Evolutionary conservation across 1,140 invertebrate genomes (phyloP).

Genomic region (Zaprionus africanus): DNA sequence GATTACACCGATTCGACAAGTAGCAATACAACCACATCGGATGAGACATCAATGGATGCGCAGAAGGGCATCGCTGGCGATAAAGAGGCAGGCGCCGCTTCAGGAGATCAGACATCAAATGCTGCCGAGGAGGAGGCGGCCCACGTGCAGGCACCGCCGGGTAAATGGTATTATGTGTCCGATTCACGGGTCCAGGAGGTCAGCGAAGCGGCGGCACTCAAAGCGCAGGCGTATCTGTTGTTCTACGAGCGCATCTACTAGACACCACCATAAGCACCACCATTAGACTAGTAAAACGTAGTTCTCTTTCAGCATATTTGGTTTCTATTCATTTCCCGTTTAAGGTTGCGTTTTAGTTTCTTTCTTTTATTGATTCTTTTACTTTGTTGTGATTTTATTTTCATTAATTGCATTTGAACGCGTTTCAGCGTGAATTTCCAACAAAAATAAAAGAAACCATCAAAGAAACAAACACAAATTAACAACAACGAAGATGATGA

Average conservation of each 20-base stretch:
- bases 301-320: neutral
- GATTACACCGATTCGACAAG: conserved; percentile 85
- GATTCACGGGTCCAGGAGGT: conserved; percentile 94
- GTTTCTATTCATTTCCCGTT: neutral
- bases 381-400: neutral
- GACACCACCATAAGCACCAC: neutral
- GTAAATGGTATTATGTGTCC: conserved; percentile 97
- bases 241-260: conserved; percentile 97
- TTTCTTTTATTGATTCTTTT: conserved; percentile 21
- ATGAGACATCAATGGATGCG: conserved; percentile 62
- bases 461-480: neutral
- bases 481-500: conserved; percentile 39
- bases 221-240: conserved; percentile 96
- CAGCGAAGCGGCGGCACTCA: conserved; percentile 91
- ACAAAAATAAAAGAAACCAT: neutral
- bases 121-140: conserved; percentile 58
- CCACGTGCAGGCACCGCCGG: conserved; percentile 87
- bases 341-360: neutral
- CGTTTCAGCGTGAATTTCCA: neutral
- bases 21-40: conserved; percentile 84
- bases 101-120: neutral
- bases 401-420: conserved; percentile 21
- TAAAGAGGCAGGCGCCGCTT: conserved; percentile 3
- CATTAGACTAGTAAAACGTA: conserved; percentile 17
- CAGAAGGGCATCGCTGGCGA: conserved; percentile 74